A percentile compares a stretch with the other conserved stretches of the same genome.
phyloP scores from a whole-genome alignment of 1,140 invertebrate genomes.

The Pogonomyrmex barbatus region DNA sequence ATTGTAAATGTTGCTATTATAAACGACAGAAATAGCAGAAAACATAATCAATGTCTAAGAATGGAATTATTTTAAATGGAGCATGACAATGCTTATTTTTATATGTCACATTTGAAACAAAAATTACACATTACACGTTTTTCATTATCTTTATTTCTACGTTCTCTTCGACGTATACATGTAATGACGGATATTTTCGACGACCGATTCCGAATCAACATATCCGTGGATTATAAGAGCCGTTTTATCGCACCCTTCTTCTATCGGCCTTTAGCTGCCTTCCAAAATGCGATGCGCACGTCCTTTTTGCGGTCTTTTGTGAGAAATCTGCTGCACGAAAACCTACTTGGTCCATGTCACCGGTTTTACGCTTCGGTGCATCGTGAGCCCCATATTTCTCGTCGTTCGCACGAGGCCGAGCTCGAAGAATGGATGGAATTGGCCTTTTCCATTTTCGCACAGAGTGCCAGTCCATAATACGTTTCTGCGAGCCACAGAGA shows the following conservation, averaged over 20 bases:
- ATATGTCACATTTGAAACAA: background rate
- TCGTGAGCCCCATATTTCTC: conserved; percentile 67
- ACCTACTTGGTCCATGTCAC: conserved; percentile 81
- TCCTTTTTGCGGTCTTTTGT: conserved; percentile 76
- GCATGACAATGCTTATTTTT: background rate
- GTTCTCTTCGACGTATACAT: background rate
- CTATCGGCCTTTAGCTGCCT: conserved; percentile 40
- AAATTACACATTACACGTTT: background rate
- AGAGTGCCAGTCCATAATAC: conserved; percentile 52
- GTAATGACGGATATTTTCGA: conserved; percentile 48
- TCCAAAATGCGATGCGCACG: conserved; percentile 28
- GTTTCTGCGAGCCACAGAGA: conserved; percentile 51
- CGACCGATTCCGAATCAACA: conserved; percentile 44
- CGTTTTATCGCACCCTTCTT: conserved; percentile 56
- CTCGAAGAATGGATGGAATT: conserved; percentile 78
- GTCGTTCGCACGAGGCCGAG: conserved; percentile 75
- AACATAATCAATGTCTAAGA: background rate
- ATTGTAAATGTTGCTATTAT: background rate
- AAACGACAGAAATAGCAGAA: background rate
- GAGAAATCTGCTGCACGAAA: conserved; percentile 71
- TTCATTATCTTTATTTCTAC: background rate
- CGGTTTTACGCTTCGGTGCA: conserved; percentile 77
- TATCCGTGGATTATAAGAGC: background rate
- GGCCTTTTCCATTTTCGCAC: conserved; percentile 77
- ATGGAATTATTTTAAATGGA: background rate